Conservation (phyloP, 2,888 invertebrate genomes). For the Agonopterix alstromeriana region DNA sequence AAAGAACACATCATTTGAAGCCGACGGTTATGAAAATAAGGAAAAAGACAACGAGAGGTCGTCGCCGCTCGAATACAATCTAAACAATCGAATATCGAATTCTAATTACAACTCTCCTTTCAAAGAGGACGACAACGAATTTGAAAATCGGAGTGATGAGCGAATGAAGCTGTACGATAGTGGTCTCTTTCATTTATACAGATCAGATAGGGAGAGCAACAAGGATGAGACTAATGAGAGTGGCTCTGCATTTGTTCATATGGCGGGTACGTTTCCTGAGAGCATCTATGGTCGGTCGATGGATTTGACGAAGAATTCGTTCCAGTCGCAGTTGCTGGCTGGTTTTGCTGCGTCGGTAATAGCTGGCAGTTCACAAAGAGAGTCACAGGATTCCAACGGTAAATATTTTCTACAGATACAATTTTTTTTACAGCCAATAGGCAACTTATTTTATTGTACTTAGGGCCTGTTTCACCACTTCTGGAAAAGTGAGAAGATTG, state of each 20-base stretch:
- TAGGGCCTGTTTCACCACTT: too few relatives aligned
- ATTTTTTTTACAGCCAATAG: background rate
- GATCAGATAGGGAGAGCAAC: constrained; percentile 44
- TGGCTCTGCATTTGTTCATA: constrained; percentile 36
- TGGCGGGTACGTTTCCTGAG: constrained; percentile 43
- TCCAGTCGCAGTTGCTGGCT: constrained; percentile 62
- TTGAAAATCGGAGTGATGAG: constrained; percentile 43
- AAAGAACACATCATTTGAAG: constrained; percentile 12
- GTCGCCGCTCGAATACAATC: constrained; percentile 45
- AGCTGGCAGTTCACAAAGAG: constrained; percentile 55
- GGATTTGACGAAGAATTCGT: constrained; percentile 59
- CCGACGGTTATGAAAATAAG: constrained; percentile 28
- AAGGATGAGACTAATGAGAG: constrained; percentile 40
- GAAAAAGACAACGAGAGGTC: constrained; percentile 36
- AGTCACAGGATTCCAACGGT: constrained; percentile 54
- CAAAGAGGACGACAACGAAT: constrained; percentile 59
- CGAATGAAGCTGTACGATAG: constrained; percentile 56
- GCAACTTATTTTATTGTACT: background rate
- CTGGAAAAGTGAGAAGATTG: too few relatives aligned
- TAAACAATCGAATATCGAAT: constrained; percentile 39
- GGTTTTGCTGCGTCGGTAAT: constrained; percentile 64
- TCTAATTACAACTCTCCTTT: constrained; percentile 53
- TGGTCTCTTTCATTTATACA: constrained; percentile 59
- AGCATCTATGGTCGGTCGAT: constrained; percentile 61
- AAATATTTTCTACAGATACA: constrained; percentile 6